These are phyloP conservation scores for Andrena cerasifolii DNA, from an alignment of 1,140 invertebrate species.

Conservation along the genomic window DNA sequence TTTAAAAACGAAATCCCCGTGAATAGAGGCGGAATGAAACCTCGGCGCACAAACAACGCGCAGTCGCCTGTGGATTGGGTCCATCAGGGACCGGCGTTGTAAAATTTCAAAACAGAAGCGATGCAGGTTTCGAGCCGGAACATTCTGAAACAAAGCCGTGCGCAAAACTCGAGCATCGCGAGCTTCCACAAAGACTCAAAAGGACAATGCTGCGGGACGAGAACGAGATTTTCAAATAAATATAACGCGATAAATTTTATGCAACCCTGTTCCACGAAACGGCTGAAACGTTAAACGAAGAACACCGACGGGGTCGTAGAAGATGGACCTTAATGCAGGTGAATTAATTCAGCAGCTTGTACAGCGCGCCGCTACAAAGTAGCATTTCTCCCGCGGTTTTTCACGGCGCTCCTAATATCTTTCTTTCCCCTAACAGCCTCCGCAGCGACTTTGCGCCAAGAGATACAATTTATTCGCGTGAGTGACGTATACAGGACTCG, in stretches of 20 bases:
- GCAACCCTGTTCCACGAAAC: neutral
- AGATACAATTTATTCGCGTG: conserved; percentile 36
- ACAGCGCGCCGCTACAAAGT: neutral
- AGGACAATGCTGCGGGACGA: too few relatives aligned
- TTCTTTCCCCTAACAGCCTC: neutral
- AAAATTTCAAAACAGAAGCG: too few relatives aligned
- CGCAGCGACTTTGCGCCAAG: neutral
- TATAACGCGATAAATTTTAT: neutral
- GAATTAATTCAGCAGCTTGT: conserved; percentile 37
- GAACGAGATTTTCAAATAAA: neutral
- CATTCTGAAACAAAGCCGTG: too few relatives aligned
- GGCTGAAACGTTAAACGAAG: neutral
- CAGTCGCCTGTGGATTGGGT: too few relatives aligned
- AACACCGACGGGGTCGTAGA: neutral
- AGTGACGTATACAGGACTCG: conserved; percentile 32
- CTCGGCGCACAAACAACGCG: too few relatives aligned
- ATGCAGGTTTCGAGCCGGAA: too few relatives aligned
- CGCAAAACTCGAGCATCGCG: too few relatives aligned
- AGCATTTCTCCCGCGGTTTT: neutral
- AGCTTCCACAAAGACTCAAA: too few relatives aligned
- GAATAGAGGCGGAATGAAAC: neutral
- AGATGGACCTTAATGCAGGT: conserved; percentile 10
- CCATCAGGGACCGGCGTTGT: too few relatives aligned
- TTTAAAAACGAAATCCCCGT: neutral
- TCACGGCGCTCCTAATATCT: conserved; percentile 16